Evolutionary conservation across 2,113 vertebrate species (phyloP), one percentile per base, ranked within the genome.

Genomic region (Aegotheles bennettii): DNA sequence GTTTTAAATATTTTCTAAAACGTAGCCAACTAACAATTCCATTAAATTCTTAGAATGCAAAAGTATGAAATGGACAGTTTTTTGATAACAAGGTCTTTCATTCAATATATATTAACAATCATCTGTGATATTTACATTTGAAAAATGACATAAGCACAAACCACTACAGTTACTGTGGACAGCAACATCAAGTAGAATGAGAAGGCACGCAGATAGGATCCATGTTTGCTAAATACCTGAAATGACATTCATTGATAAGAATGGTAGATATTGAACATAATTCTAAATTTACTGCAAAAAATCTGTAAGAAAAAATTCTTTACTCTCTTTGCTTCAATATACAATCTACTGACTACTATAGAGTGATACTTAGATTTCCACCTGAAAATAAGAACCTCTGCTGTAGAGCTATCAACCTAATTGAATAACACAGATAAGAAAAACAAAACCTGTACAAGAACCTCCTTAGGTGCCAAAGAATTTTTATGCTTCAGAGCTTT

Each of bases 381-480:
- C 36, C 29, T 14, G 26, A 42, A 87, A 75, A 21, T 7, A 75
- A 60, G 33, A 68, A 68, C 4, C 9, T 28, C 29, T 77, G 31
- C 29, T 48, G 64, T 26, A 40, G 35, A 77, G 12, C 42, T n/a
- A 45, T 35, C 42, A 59, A n/a, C 13, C 16, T 11, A 70, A 84
- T 6, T 42, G 47, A 90, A 69, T 4, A 29, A 71, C 50, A 90
- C 11, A 47, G 26, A 61, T 25, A 24, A 64, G 57, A 57, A 61
- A 83, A 89, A 69, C 38, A 84, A 40, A 68, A 51, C 4, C 56
- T 48, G 10, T 26, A 31, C 7, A 86, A 90, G 31, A 82, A 81
- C 29, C n/a, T 93, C 70, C 73, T 93, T 33, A 84, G 13, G 29
- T 87, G 93, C 90, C 93, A 95, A 95, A 92, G 86, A 92, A 91